Base-by-base conservation (phyloP, 2,888 invertebrate species). In the Drosophila bunnanda region DNA sequence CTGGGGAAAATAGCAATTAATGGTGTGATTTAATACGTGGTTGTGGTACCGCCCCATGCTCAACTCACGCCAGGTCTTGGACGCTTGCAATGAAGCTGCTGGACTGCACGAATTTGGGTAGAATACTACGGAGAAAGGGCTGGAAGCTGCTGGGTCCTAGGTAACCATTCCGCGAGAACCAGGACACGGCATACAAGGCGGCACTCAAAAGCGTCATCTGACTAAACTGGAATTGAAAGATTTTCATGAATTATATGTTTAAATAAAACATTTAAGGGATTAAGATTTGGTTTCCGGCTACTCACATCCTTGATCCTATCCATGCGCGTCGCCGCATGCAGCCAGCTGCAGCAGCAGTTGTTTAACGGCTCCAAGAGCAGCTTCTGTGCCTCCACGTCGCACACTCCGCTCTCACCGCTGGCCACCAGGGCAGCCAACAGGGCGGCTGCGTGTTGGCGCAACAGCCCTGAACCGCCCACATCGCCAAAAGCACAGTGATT, bases 381-480 rank as follows among this genome's bases (percentile, higher is more conserved):
- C 30, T 83, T 71, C 17, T 80, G 84, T 22, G 82, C 82, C 70
- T 92, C 92, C 48, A 84, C 75, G 10, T 89, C 87, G 38, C 82
- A 85, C 8, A 76, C 76, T 32, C 87, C 89, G 60, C 74, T 76
- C 67, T 88, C 89, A 6, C 88, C 89, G 56, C 84, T 82, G 44
- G 90, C 88, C 55, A 88, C 80, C 74, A 92, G 86, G 25, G 88
- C 88, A 22, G 84, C 81, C 13, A 93, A 60, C 41, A 93, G 53
- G 9, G 92, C 91, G 39, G 92, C 80, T 78, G 92, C 92, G 90
- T 93, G 93, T 72, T 92, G 92, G 17, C 92, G 85, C 56, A 92
- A 88, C 39, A 93, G 77, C 65, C 86, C 89, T 36, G 92, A 86
- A 44, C 91, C 91, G 80, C 91, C 92, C 78, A 89, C 78, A 46